phyloP scores from a whole-genome alignment of 1,140 invertebrate species.

The Dryas iulia region DNA sequence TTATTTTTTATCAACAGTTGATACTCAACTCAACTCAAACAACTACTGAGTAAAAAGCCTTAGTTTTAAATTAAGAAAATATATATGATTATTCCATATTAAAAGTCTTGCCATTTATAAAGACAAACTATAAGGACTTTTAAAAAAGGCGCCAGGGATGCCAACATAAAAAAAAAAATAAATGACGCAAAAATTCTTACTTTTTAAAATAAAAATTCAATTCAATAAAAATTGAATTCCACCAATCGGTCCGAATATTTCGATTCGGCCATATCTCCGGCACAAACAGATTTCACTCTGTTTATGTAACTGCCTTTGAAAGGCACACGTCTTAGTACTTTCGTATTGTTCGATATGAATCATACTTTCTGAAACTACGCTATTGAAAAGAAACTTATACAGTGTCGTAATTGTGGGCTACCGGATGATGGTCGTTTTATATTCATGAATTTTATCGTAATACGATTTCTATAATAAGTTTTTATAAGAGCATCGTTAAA shows the following conservation, averaged over 20 bases:
- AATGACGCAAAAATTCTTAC: background rate
- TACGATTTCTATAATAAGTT: background rate
- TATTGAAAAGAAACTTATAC: background rate
- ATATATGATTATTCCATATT: too few relatives aligned
- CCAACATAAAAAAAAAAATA: background rate
- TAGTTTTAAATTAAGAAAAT: too few relatives aligned
- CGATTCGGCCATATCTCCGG: conserved; percentile 20
- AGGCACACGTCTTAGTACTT: conserved; percentile 28
- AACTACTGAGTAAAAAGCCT: too few relatives aligned
- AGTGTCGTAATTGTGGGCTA: background rate
- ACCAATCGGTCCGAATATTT: conserved; percentile 19
- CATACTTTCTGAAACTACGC: conserved; percentile 20
- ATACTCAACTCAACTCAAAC: too few relatives aligned
- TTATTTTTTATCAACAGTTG: too few relatives aligned
- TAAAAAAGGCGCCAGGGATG: too few relatives aligned
- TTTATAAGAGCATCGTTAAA: background rate
- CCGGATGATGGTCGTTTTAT: background rate
- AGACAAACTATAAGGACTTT: too few relatives aligned
- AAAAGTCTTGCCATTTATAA: too few relatives aligned
- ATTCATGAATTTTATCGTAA: background rate
- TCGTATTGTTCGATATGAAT: conserved; percentile 30
- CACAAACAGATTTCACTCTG: conserved; percentile 21
- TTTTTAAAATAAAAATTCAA: conserved; percentile 14
- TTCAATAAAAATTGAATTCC: conserved; percentile 24
- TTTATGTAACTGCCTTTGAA: conserved; percentile 34